Evolutionary conservation across 2,113 vertebrate genomes (phyloP).

Genomic region (Xyliphius kryptos): DNA sequence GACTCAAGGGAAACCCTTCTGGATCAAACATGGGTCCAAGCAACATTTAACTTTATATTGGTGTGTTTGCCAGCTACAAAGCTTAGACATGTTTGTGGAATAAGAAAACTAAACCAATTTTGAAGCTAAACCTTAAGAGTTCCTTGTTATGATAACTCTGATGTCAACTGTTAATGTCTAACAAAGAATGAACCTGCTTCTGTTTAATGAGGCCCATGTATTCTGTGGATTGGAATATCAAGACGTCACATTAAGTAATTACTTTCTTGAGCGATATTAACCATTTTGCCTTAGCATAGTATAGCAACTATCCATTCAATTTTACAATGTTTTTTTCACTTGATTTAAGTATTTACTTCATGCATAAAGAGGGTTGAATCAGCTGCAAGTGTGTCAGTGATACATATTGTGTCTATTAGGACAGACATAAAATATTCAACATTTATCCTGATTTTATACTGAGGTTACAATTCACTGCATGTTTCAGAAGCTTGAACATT

Average conservation of each 20-base stretch:
- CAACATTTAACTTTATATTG: constrained; percentile 24
- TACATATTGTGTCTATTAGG: no score
- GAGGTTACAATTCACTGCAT: no score
- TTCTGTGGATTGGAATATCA: constrained; percentile 29
- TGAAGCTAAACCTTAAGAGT: constrained; percentile 48
- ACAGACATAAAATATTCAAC: no score
- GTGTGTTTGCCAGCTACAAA: background rate
- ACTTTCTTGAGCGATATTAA: constrained; percentile 42
- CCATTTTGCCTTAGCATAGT: constrained; percentile 40
- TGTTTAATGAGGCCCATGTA: constrained; percentile 38
- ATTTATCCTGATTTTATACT: no score
- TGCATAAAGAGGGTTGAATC: no score
- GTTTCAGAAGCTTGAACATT: no score
- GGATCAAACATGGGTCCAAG: constrained; percentile 48
- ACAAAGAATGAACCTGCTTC: constrained; percentile 45
- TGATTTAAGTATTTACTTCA: no score
- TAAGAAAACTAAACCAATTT: constrained; percentile 29
- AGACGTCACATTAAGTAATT: constrained; percentile 37
- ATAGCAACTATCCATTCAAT: no score
- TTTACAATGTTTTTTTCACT: no score
- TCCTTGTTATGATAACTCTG: constrained; percentile 52
- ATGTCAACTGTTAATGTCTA: constrained; percentile 46
- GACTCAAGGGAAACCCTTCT: constrained; percentile 53
- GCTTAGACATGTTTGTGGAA: background rate
- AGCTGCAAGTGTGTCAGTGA: no score